phyloP scores from a whole-genome alignment of 1,140 invertebrate species.

The Liolophura sinensis region DNA sequence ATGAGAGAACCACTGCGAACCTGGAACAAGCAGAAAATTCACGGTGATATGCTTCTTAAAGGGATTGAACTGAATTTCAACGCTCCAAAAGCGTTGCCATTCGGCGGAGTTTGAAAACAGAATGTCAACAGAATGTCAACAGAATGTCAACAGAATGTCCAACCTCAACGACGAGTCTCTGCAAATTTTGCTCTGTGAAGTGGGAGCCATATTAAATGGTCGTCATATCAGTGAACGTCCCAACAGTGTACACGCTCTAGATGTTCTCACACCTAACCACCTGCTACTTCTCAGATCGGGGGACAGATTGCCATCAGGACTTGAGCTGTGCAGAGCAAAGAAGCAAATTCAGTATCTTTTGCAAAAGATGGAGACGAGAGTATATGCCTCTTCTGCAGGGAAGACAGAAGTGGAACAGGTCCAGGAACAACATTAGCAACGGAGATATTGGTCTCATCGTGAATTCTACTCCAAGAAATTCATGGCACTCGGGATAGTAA shows the following conservation, averaged over 20 bases:
- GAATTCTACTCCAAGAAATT: slow-evolving; percentile 26
- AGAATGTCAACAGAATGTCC: not conserved
- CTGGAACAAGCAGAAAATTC: slow-evolving; percentile 15
- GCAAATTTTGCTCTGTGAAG: slow-evolving; percentile 4
- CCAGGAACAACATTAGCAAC: slow-evolving; percentile 16
- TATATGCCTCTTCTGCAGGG: slow-evolving; percentile 18
- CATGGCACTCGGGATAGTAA: slow-evolving; percentile 18
- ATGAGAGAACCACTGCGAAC: slow-evolving; percentile 15
- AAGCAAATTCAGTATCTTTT: no score
- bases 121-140: slow-evolving; percentile 7
- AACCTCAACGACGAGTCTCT: slow-evolving; percentile 8
- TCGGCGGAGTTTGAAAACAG: slow-evolving; percentile 54
- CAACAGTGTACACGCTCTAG: slow-evolving; percentile 10
- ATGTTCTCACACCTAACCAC: slow-evolving; percentile 28
- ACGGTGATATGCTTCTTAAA: slow-evolving; percentile 2
- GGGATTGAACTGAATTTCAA: slow-evolving; percentile 55
- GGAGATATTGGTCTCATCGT: slow-evolving; percentile 30
- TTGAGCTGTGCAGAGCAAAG: slow-evolving; percentile 29
- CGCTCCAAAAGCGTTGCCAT: slow-evolving; percentile 44
- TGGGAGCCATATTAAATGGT: slow-evolving; percentile 10
- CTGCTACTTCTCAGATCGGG: slow-evolving; percentile 18
- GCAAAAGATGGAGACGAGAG: slow-evolving; percentile 23
- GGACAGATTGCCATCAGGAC: slow-evolving; percentile 19
- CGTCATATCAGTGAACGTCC: slow-evolving; percentile 18
- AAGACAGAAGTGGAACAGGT: slow-evolving; percentile 23